Evolutionary conservation across 2,797 vertebrate genomes (phyloP), one percentile per base, ranked within the genome.

Genomic region (Parotocinclus haroldoi): DNA sequence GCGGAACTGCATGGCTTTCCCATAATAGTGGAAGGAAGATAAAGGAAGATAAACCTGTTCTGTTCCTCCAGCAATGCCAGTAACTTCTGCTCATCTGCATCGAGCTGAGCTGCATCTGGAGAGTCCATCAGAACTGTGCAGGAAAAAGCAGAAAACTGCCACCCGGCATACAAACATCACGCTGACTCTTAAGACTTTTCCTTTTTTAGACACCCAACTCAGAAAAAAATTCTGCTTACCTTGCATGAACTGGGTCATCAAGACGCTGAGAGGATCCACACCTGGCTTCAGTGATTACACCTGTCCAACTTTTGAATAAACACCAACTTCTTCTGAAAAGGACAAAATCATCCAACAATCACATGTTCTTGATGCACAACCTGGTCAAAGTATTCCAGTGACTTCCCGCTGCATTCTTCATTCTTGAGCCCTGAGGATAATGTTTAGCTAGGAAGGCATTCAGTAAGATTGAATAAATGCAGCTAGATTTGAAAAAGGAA

Each of bases 381-480:
- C 67, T 42, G 67, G 68, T 70, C 72, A 74, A 74, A 74, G 72
- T 66, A 70, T 67, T 60, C 38, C 64, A 74, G 37, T 49, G 69
- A 65, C 66, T 74, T 74, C 72, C 72, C 64, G 27, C 27, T 27
- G 27, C 27, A 27, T 27, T 27, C 27, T 56, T 55, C 19, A n/a
- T 13, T 49, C 53, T 12, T 36, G 38, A 9, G 52, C 16, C 17
- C 18, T 39, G 1, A n/a, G 57, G 56, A 44, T 64, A 64, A 68
- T 9, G 9, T 64, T 45, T 44, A 60, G 36, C 18, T 46, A 8
- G 11, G 11, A 38, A 57, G 37, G 13, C 7, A 8, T 17, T 36
- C 50, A 37, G 7, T 9, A 11, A 42, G 40, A 42, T 3, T 8
- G 7, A 42, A 9, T 42, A 42, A 11, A 42, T 9, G 40, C 40